phyloP scores from a whole-genome alignment of 2,888 invertebrate genomes.

The Ormyrus pomaceus region DNA sequence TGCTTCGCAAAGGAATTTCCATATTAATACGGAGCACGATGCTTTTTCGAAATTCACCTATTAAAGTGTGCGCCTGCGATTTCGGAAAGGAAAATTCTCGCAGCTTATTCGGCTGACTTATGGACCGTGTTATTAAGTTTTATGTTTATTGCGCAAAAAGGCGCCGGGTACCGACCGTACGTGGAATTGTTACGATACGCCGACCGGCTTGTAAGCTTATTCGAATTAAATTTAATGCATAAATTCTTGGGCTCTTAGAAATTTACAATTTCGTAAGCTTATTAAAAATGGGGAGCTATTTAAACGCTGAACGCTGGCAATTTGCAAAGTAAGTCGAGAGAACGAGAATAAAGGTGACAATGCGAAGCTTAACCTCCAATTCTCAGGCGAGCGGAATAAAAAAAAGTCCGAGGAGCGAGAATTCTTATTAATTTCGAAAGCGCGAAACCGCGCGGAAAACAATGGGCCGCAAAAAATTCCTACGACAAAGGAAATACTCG shows the following conservation, averaged over 20 bases:
- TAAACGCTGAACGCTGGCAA: too few species aligned
- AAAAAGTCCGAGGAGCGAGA: not conserved
- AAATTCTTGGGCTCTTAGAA: too few species aligned
- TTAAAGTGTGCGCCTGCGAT: slow-evolving; percentile 16
- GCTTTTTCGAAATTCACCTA: slow-evolving; percentile 32
- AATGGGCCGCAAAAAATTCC: slow-evolving; percentile 42
- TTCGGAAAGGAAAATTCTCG: slow-evolving; percentile 15
- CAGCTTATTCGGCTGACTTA: slow-evolving; percentile 25
- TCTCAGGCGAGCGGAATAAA: not conserved
- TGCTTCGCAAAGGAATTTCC: slow-evolving; percentile 31
- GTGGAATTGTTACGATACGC: too few species aligned
- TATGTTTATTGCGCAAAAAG: slow-evolving; percentile 14
- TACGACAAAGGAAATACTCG: slow-evolving; percentile 48
- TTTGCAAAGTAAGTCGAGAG: too few species aligned
- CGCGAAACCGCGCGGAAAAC: slow-evolving; percentile 20
- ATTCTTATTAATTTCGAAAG: slow-evolving; percentile 42
- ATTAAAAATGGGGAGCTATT: too few species aligned
- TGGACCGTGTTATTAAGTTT: slow-evolving; percentile 46
- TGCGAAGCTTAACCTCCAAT: not conserved
- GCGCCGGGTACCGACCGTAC: too few species aligned
- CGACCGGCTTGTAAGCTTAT: too few species aligned
- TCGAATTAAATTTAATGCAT: too few species aligned
- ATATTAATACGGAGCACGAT: slow-evolving; percentile 39
- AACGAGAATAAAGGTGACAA: too few species aligned
- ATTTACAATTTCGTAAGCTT: too few species aligned